Percentiles rank a stretch among this genome's conserved stretches.
These are phyloP conservation scores for Epinephelus fuscoguttatus DNA, from an alignment of 2,113 vertebrate genomes.

Conservation along the genomic window DNA sequence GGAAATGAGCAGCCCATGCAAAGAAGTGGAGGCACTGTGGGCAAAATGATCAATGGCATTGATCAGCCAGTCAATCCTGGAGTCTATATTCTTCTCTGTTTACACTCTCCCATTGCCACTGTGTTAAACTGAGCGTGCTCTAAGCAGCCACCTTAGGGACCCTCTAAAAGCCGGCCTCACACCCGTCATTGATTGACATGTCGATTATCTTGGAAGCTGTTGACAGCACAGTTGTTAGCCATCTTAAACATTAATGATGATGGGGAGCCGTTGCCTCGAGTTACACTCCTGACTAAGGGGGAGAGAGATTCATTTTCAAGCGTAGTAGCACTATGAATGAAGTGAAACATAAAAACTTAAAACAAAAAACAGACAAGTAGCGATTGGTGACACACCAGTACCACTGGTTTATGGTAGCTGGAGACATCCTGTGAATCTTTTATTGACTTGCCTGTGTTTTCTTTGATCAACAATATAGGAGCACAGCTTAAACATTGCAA, in stretches of 20 bases:
- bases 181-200: slow-evolving; percentile 84
- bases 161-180: slow-evolving; percentile 81
- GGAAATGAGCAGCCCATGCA: slow-evolving; percentile 63
- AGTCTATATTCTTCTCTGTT: slow-evolving; percentile 84
- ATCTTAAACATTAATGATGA: slow-evolving; percentile 80
- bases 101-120: slow-evolving; percentile 78
- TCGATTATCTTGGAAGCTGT: slow-evolving; percentile 83
- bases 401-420: not conserved
- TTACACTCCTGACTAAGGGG: slow-evolving; percentile 44
- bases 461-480: not conserved
- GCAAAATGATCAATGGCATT: slow-evolving; percentile 85
- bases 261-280: slow-evolving; percentile 36
- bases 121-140: slow-evolving; percentile 85
- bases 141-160: slow-evolving; percentile 81
- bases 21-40: slow-evolving; percentile 69
- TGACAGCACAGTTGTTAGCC: slow-evolving; percentile 80
- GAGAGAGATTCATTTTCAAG: slow-evolving; percentile 28
- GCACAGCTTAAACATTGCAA: not conserved
- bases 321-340: slow-evolving; percentile 3
- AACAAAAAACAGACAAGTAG: not conserved
- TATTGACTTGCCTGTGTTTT: not conserved
- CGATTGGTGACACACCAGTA: not conserved
- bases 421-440: not conserved
- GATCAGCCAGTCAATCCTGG: slow-evolving; percentile 81
- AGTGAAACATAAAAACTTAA: slow-evolving; percentile 2